Evolutionary conservation across 2,113 vertebrate species (phyloP), one percentile per base, ranked within the genome.

Genomic region (Hemiprocne comata): DNA sequence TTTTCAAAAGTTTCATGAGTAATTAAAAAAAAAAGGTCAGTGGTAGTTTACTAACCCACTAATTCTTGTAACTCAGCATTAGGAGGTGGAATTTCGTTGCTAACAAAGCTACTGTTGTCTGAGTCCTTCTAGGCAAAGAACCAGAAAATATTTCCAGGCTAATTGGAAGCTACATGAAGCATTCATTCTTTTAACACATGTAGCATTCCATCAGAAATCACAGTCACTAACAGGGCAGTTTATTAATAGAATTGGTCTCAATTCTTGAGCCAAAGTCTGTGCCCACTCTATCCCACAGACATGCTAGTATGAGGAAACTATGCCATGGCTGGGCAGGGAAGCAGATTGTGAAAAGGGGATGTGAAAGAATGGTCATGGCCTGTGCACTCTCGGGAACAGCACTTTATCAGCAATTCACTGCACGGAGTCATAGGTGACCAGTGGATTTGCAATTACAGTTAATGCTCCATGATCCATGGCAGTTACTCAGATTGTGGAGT

Each of bases 51-150:
- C 58, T 91, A 73, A 93, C 33, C 54, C 71, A 92, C 71, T 94
- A 82, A 85, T 85, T 88, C 91, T 80, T 83, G 36, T n/a, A 85
- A 77, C 26, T 83, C 65, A 54, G 13, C 28, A 33, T 92, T 46
- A 82, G 80, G 66, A 95, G 62, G 58, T 53, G 50, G 70, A 79
- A 87, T 54, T 73, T 87, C 72, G 50, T 72, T 65, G 36, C 85
- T 69, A 89, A 97, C 94, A 97, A 94, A 81, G 85, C 65, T 75
- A 25, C 90, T 4, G 13, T 96, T 96, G 90, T 97, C 76, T 78
- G 33, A 84, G 36, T 65, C 79, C 28, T 91, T 72, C 66, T 78
- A 90, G 90, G 92, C 94, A 94, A 65, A 94, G 80, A 92, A 90
- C 57, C 93, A 96, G 95, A 89, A 92, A 92, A 92, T 44, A 44